phyloP scores from a whole-genome alignment of 2,797 vertebrate genomes.

The Hydrophis major region DNA sequence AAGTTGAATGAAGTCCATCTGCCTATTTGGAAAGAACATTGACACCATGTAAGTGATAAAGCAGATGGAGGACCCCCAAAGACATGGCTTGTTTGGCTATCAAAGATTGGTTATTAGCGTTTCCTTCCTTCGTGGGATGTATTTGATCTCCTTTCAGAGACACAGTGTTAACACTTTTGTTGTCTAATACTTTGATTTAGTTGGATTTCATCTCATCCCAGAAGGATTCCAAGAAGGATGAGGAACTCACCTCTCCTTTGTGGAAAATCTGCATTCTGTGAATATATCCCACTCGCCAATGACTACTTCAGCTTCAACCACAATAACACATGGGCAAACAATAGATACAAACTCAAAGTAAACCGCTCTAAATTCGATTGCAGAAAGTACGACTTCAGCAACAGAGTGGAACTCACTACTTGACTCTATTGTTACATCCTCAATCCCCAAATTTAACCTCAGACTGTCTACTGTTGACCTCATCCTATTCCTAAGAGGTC shows the following conservation, averaged over 20 bases:
- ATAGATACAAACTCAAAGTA: no score
- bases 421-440: no score
- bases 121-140: slow-evolving; percentile 46
- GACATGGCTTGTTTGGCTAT: slow-evolving; percentile 52
- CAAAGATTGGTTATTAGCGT: slow-evolving; percentile 52
- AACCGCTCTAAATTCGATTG: no score
- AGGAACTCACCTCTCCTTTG: not conserved
- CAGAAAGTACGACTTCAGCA: no score
- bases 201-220: not conserved
- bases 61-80: slow-evolving; percentile 68
- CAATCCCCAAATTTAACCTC: no score
- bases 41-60: slow-evolving; percentile 74
- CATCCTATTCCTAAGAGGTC: no score
- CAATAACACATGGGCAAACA: no score
- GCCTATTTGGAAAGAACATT: slow-evolving; percentile 74
- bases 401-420: no score
- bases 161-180: slow-evolving; percentile 21
- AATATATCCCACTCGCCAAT: no score
- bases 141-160: slow-evolving; percentile 45
- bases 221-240: not conserved
- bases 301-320: no score
- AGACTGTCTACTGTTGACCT: no score
- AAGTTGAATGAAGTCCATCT: slow-evolving; percentile 79
- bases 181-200: not conserved
- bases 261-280: not conserved